Evolutionary conservation across 1,140 invertebrate genomes (phyloP).

Genomic region (Diabrotica undecimpunctata): DNA sequence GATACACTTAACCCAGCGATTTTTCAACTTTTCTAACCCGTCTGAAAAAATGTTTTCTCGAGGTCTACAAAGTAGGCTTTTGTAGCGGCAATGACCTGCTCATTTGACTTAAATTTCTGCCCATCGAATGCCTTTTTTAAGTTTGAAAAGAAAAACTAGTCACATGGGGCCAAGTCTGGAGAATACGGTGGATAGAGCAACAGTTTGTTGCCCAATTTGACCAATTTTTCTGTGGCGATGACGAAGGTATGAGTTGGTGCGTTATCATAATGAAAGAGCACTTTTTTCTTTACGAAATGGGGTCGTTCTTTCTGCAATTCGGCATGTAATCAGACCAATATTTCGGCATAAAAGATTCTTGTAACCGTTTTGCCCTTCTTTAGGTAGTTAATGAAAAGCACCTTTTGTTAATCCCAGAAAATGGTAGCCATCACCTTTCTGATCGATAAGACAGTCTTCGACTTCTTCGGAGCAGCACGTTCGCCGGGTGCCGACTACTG

Average conservation of each 20-base stretch:
- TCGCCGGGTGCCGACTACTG: too few relatives aligned
- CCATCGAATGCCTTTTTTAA: not conserved
- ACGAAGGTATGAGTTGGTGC: not conserved
- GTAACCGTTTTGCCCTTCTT: too few relatives aligned
- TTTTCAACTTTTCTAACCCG: not conserved
- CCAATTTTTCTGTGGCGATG: too few relatives aligned
- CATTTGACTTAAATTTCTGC: not conserved
- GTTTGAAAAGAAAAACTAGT: not conserved
- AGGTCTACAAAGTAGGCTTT: not conserved
- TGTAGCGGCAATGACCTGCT: not conserved
- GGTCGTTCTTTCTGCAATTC: not conserved
- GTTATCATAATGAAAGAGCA: not conserved
- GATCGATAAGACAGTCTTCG: too few relatives aligned
- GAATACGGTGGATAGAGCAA: not conserved
- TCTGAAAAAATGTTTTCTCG: not conserved
- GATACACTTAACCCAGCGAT: not conserved
- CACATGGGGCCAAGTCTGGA: not conserved
- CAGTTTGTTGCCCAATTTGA: not conserved
- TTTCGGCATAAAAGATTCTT: too few relatives aligned
- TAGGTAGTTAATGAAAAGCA: not conserved
- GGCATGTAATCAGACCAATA: not conserved
- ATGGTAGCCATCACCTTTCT: not conserved
- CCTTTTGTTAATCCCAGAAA: not conserved
- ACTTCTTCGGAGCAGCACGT: too few relatives aligned
- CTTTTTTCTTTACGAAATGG: too few relatives aligned